Base-by-base conservation (phyloP, 2,797 vertebrate genomes). In the Peromyscus aztecus region DNA sequence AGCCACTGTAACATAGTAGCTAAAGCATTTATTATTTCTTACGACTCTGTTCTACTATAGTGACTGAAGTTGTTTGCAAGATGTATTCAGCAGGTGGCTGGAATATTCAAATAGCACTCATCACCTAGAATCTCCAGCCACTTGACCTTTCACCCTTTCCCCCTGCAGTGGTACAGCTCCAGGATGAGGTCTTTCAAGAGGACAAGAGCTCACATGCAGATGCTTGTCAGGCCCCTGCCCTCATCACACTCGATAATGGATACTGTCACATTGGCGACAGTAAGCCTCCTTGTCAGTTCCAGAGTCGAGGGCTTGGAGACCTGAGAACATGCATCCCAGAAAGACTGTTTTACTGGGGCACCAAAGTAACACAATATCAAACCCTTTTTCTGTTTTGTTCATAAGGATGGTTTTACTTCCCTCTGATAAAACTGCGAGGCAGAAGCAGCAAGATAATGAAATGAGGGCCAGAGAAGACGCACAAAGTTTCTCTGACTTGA, bases 401-500 rank as follows among this genome's bases (percentile, higher is more conserved):
- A 29, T 82, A 93, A 86, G 67, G 4, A 78, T 65, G 49, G 78
- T 10, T 34, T 88, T 40, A 75, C 17, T 80, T 84, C 10, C 31
- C 4, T 57, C 29, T 46, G 52, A 89, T 57, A 83, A 91, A 81
- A 49, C 77, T 12, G 21, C 9, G 46, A 86, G 24, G 16, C 67
- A 59, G 69, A 85, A 94, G 49, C 40, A 94, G 67, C 1, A 0
- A 82, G 81, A 84, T 31, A 67, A 43, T 83, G 16, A 81, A 85
- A 46, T 65, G 29, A 59, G 49, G 63, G 40, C 67, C 46, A 40
- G 52, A 82, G 29, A 40, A 91, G 61, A 59, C 78, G 77, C 23
- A 5, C 9, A 92, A 93, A 69, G n/a, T 92, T 57, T 46, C 49
- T 95, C 57, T 93, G 61, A 71, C 34, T 96, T 89, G 67, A 34